Conservation (phyloP, 2,888 invertebrate species). For the Drosophila antonietae region DNA sequence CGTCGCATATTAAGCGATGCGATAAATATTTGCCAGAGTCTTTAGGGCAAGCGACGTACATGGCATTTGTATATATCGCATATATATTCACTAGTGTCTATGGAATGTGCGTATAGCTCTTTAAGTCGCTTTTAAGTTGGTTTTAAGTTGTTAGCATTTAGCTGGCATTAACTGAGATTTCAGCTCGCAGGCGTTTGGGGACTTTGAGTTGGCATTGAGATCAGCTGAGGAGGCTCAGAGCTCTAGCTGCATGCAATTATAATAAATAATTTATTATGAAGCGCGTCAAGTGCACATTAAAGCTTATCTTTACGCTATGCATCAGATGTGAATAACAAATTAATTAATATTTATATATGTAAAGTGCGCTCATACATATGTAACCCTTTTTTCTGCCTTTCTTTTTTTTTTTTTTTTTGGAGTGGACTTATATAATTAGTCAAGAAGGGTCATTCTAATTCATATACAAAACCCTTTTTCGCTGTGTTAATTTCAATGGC, state of each 20-base stretch:
- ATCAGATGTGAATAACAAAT: slow-evolving; percentile 1
- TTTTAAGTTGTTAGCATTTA: slow-evolving; percentile 79
- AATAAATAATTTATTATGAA: neutral
- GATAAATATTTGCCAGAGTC: slow-evolving; percentile 73
- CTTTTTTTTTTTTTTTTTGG: too few species aligned
- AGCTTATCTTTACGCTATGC: neutral
- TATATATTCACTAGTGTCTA: slow-evolving; percentile 11
- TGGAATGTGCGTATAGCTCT: slow-evolving; percentile 44
- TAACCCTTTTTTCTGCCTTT: neutral
- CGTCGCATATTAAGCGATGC: slow-evolving; percentile 62
- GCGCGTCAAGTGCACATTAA: neutral
- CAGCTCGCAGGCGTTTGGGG: slow-evolving; percentile 21
- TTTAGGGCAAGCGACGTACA: slow-evolving; percentile 43
- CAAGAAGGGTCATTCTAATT: slow-evolving; percentile 28
- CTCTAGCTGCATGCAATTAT: neutral
- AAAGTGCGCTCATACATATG: neutral
- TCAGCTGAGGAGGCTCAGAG: neutral
- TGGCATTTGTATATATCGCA: slow-evolving; percentile 26
- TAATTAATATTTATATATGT: slow-evolving; percentile 11
- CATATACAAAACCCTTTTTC: slow-evolving; percentile 51
- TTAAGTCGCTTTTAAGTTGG: slow-evolving; percentile 76
- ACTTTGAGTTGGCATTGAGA: neutral
- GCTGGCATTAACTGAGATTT: slow-evolving; percentile 76
- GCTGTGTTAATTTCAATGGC: slow-evolving; percentile 43
- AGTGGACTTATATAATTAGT: neutral